Conservation (phyloP, 2,113 vertebrate species). For the Myotis davidii region DNA sequence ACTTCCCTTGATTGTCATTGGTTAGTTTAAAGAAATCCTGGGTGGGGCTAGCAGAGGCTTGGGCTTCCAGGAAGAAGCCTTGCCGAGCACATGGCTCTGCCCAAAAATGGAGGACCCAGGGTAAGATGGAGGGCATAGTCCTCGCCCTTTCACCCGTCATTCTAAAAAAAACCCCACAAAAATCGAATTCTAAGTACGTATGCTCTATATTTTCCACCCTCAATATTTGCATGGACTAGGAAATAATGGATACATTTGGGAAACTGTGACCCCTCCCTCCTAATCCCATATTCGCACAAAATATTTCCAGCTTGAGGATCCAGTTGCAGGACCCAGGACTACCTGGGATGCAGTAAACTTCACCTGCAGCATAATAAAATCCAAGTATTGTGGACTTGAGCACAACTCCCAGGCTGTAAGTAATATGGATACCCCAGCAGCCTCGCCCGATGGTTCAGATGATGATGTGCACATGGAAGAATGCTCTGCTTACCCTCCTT, state of each 20-base stretch:
- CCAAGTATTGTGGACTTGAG: conserved; percentile 4
- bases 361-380: conserved; percentile 26
- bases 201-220: background rate
- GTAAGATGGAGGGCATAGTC: too few relatives aligned
- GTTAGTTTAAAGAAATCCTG: too few relatives aligned
- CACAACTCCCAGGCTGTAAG: conserved; percentile 17
- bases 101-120: too few relatives aligned
- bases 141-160: too few relatives aligned
- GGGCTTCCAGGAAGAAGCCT: too few relatives aligned
- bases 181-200: background rate
- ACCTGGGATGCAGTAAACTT: background rate
- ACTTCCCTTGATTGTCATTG: too few relatives aligned
- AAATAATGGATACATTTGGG: background rate
- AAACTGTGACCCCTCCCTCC: accelerated
- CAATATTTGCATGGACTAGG: background rate
- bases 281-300: background rate
- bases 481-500: conserved; percentile 5
- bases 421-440: background rate
- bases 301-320: background rate
- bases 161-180: background rate
- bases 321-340: background rate
- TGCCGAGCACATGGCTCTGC: too few relatives aligned
- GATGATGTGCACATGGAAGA: background rate
- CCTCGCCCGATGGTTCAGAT: conserved; percentile 55
- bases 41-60: too few relatives aligned